Evolutionary conservation across 2,888 invertebrate genomes (phyloP), one percentile per base, ranked within the genome.

Genomic region (Ypsolopha scabrella): DNA sequence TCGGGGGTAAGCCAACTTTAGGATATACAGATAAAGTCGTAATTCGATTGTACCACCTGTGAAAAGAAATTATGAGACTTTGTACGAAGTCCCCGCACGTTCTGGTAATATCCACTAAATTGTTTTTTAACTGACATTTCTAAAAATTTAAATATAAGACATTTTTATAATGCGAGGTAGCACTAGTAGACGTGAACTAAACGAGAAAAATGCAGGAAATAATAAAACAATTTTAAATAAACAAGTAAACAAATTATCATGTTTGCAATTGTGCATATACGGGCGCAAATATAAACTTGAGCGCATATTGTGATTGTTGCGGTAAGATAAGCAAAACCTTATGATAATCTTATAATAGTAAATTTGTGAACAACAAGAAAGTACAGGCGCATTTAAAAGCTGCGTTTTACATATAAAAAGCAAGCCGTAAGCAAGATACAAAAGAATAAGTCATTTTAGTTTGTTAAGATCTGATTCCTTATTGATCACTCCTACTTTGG

Each of bases 391-490:
- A n/a, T n/a, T n/a, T n/a, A n/a, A n/a, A n/a, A n/a, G n/a, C n/a
- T 41, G n/a, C 6, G n/a, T 41, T 41, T 7, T n/a, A 41, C 6
- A n/a, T n/a, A 41, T 8, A 13, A 13, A 43, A 43, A 6, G 14
- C 6, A 37, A 37, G 24, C 11, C 6, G 8, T 6, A 48, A 9
- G 47, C n/a, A n/a, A n/a, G n/a, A n/a, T n/a, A n/a, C n/a, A n/a
- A n/a, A n/a, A n/a, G n/a, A n/a, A n/a, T n/a, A n/a, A n/a, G 50
- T 53, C 53, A 53, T 35, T 53, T 46, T 34, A 53, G 10, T 38
- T 51, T 53, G 6, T 2, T 1, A 33, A 52, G 37, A 10, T 50
- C 50, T 0, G n/a, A 34, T 6, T 52, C 48, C n/a, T 44, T 36
- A 6, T 10, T 6, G 13, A 52, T 45, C 8, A 10, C 37, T 0